Percentiles rank a stretch among this genome's conserved stretches.
Evolutionary conservation across 2,113 vertebrate species (phyloP).

Genomic region (Anhinga rufa): DNA sequence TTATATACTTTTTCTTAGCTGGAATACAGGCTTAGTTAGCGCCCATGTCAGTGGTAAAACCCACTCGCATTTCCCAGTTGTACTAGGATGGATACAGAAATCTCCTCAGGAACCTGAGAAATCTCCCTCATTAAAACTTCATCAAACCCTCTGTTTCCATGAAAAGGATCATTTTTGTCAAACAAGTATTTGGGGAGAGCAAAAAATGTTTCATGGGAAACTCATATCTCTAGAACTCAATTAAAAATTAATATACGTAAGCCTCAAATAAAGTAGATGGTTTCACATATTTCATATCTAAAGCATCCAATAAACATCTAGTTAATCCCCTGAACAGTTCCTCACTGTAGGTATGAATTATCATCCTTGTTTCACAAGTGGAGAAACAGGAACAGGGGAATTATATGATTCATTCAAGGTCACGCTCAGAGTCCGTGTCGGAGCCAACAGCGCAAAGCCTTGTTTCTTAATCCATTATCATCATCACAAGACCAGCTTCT

Average conservation of each 20-base stretch:
- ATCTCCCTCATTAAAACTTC: not conserved
- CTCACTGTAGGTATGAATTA: not conserved
- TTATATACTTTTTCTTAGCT: not conserved
- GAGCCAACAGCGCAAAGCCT: not conserved
- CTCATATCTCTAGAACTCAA: not conserved
- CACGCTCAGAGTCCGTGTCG: not conserved
- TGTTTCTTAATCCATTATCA: not conserved
- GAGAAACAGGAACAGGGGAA: not conserved
- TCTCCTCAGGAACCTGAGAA: not conserved
- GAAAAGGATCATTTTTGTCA: not conserved
- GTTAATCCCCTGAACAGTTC: not conserved
- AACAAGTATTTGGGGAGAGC: not conserved
- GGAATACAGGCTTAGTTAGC: not conserved
- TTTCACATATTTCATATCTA: not conserved
- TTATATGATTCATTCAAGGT: not conserved
- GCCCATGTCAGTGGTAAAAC: not conserved
- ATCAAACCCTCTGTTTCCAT: not conserved
- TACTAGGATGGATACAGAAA: not conserved
- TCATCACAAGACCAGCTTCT: not conserved
- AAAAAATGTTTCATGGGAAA: not conserved
- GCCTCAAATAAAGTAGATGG: not conserved
- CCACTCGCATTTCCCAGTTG: fast-evolving
- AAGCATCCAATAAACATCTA: not conserved
- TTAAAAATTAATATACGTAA: not conserved
- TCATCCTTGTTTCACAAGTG: not conserved